Evolutionary conservation across 1,140 invertebrate genomes (phyloP), one percentile per base, ranked within the genome.

Genomic region (Papilio xuthus): DNA sequence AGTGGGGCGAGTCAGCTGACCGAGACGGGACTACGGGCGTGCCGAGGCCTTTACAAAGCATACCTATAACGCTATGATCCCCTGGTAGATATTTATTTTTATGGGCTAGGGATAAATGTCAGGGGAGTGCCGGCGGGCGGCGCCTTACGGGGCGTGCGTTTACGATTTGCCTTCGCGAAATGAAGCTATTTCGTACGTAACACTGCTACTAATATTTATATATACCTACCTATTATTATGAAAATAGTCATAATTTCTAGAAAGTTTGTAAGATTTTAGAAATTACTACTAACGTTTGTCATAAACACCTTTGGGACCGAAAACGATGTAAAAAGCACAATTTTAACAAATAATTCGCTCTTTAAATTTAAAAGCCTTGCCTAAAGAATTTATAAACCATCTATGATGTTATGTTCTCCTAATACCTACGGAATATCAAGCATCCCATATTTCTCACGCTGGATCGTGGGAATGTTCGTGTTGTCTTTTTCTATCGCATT

Each of bases 71-170:
- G 85, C 85, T 76, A 90, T 93, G 88, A 79, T 90, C 77, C 87
- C 89, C 90, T 92, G 86, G 90, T 93, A 90, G 87, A 88, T 88
- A 90, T 92, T 93, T 93, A 91, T 93, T 93, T 93, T 93, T 93
- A 93, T 93, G 91, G 89, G 89, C 88, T 90, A 88, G 84, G 88
- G 87, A 88, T 90, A 92, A 92, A 92, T 92, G 90, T 90, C 90
- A 93, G 87, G 91, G 90, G 90, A 90, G 90, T 88, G 90, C 86
- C 89, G 81, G 78, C 77, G 89, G 83, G 84, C 83, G 85, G 82
- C 89, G 85, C 88, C 88, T 85, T 82, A 78, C 83, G 77, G n/a
- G 71, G 82, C 82, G 77, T 78, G 82, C 81, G 83, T 81, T 85
- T 83, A 87, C 81, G 84, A 82, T 69, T 70, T 69, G 50, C 72